Percentiles rank a stretch among this genome's conserved stretches.
Conservation (phyloP, 2,797 vertebrate species). For the Poeciliopsis paucimaculata region DNA sequence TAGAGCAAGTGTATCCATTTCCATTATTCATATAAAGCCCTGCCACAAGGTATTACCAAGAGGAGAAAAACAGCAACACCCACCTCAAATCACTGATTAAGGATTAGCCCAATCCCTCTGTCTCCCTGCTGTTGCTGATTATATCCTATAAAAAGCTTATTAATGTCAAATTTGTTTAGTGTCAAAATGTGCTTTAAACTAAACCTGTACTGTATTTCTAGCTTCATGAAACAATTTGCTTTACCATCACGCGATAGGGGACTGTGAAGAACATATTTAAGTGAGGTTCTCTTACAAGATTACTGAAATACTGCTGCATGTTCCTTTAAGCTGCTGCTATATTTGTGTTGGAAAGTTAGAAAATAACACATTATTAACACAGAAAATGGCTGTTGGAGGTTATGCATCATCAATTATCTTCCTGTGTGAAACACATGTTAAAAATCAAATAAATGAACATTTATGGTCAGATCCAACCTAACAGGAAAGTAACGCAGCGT, state of each 20-base stretch:
- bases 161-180: conserved; percentile 60
- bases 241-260: too few species aligned
- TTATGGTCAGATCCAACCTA: background rate
- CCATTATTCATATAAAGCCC: conserved; percentile 43
- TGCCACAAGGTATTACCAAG: conserved; percentile 45
- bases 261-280: background rate
- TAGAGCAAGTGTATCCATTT: conserved; percentile 10
- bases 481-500: background rate
- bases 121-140: conserved; percentile 67
- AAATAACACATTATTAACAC: background rate
- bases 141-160: conserved; percentile 74
- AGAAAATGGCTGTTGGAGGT: background rate
- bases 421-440: background rate
- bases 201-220: conserved; percentile 24
- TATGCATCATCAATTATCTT: background rate
- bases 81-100: conserved; percentile 34
- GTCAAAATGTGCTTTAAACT: conserved; percentile 43
- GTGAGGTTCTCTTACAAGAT: background rate
- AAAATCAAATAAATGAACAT: background rate
- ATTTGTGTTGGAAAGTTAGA: background rate
- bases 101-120: conserved; percentile 73
- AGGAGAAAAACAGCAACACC: conserved; percentile 23
- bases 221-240: conserved; percentile 5
- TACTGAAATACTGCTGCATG: background rate
- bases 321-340: background rate